phyloP scores from a whole-genome alignment of 2,888 invertebrate genomes.

The Penaeus monodon region DNA sequence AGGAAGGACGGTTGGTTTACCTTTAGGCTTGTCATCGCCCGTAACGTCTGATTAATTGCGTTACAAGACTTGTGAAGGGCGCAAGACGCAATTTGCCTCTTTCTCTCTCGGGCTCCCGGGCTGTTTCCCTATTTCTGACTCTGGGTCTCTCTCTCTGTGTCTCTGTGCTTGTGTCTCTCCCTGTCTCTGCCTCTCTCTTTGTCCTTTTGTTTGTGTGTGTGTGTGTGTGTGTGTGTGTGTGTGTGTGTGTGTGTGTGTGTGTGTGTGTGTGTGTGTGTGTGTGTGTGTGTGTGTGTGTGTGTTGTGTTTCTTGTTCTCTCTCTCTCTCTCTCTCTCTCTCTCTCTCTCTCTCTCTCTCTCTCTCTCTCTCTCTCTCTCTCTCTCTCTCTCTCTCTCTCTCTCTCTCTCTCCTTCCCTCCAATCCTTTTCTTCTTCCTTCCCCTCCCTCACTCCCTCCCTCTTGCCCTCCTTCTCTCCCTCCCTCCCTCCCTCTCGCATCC shows the following conservation, averaged over 20 bases:
- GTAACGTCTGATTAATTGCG: too few relatives aligned
- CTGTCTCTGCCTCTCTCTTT: neutral
- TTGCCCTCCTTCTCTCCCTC: neutral
- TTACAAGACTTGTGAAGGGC: too few relatives aligned
- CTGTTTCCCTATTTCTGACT: neutral
- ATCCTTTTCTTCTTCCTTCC: neutral
- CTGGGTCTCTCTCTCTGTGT: conserved; percentile 11
- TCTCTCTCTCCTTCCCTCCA: neutral
- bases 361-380: neutral
- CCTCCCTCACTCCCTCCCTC: neutral
- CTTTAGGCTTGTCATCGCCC: too few relatives aligned
- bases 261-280: conserved; percentile 26
- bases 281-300: conserved; percentile 21
- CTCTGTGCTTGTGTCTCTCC: neutral
- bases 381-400: neutral
- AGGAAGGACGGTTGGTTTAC: too few relatives aligned
- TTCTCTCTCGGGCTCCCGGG: neutral
- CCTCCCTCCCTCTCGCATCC: neutral
- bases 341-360: conserved; percentile 24
- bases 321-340: conserved; percentile 3
- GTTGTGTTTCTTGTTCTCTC: neutral
- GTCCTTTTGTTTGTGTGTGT: conserved; percentile 8
- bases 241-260: conserved; percentile 34
- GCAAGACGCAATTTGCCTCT: neutral
- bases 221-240: conserved; percentile 12